phyloP scores from a whole-genome alignment of 1,140 invertebrate species.

The Acromyrmex charruanus region DNA sequence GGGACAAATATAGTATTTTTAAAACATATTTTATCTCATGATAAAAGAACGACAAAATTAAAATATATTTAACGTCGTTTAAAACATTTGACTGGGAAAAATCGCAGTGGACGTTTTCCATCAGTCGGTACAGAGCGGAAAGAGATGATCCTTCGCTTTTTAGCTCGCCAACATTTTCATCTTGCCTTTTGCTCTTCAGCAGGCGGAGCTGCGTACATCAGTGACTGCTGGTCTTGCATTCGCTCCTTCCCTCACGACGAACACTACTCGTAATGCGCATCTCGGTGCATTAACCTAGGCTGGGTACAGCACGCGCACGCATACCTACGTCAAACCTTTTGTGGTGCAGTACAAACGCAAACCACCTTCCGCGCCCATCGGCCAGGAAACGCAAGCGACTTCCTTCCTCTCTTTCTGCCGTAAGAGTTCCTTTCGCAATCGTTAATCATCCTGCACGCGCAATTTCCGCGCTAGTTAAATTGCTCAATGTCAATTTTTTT shows the following conservation, averaged over 20 bases:
- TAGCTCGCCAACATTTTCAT: constrained; percentile 36
- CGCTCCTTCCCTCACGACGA: constrained; percentile 73
- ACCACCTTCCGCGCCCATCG: not conserved
- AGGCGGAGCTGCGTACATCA: not conserved
- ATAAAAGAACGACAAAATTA: constrained; percentile 8
- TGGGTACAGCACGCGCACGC: constrained; percentile 8
- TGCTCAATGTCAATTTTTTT: not conserved
- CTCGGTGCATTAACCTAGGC: constrained; percentile 83
- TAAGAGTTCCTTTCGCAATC: not conserved
- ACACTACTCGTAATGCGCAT: constrained; percentile 82
- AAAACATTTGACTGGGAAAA: not conserved
- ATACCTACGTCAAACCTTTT: constrained; percentile 50
- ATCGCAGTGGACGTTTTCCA: constrained; percentile 3
- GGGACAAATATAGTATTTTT: not conserved
- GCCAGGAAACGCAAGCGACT: constrained; percentile 1
- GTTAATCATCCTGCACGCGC: not conserved
- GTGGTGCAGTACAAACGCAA: constrained; percentile 25
- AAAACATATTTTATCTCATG: not conserved
- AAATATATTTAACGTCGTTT: not conserved
- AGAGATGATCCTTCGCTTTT: not conserved
- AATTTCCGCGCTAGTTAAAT: not conserved
- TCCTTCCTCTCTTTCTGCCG: not conserved
- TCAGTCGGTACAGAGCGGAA: not conserved
- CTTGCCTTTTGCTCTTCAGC: not conserved
- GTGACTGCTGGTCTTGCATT: constrained; percentile 49